phyloP scores from a whole-genome alignment of 2,888 invertebrate species.

The Parascotia fuliginaria region DNA sequence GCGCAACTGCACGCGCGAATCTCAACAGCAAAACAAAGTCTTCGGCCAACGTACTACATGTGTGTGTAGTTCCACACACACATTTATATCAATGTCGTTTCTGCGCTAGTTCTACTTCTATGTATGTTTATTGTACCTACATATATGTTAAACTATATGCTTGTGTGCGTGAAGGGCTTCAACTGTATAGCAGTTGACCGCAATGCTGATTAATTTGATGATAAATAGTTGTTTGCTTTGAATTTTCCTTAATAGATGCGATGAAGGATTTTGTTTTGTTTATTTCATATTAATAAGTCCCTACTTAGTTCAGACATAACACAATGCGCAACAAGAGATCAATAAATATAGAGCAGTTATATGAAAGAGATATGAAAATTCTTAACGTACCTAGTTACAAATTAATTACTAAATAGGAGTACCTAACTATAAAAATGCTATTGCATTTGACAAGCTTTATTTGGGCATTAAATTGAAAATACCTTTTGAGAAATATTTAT shows the following conservation, averaged over 20 bases:
- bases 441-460: no score
- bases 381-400: no score
- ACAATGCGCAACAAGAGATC: background rate
- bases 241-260: slow-evolving; percentile 69
- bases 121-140: slow-evolving; percentile 12
- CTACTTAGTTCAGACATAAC: background rate
- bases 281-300: slow-evolving; percentile 19
- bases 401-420: no score
- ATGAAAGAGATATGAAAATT: no score
- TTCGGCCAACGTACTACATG: slow-evolving; percentile 39
- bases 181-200: slow-evolving; percentile 67
- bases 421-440: no score
- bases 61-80: slow-evolving; percentile 56
- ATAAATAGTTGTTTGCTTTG: slow-evolving; percentile 69
- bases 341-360: no score
- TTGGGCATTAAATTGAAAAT: no score
- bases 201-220: slow-evolving; percentile 76
- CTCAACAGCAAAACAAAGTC: slow-evolving; percentile 84
- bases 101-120: slow-evolving; percentile 48
- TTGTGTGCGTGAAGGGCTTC: slow-evolving; percentile 74
- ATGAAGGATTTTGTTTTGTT: slow-evolving; percentile 55
- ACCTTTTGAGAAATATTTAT: no score
- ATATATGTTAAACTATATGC: slow-evolving; percentile 21
- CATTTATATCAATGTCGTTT: slow-evolving; percentile 51
- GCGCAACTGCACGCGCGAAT: slow-evolving; percentile 85